These are phyloP conservation scores for Solenodon paradoxus DNA, from an alignment of 2,113 vertebrate species.

Conservation along the genomic window DNA sequence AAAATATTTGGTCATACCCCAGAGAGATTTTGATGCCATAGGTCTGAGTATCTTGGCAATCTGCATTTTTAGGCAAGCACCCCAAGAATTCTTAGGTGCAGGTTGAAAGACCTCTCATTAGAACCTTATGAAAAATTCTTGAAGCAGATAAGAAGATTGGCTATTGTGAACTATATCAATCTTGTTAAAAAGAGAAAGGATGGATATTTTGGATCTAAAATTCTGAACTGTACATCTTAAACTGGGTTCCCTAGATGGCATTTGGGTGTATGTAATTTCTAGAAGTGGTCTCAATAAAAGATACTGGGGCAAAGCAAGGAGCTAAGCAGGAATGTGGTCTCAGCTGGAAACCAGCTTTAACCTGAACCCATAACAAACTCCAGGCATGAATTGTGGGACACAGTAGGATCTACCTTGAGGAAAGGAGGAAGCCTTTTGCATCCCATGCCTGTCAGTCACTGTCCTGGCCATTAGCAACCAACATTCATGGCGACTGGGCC, in stretches of 20 bases:
- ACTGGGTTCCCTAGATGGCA: background rate
- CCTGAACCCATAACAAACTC: background rate
- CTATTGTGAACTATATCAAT: background rate
- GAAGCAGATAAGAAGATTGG: background rate
- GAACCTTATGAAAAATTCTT: background rate
- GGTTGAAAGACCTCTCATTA: background rate
- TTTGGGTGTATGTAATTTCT: background rate
- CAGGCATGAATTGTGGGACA: background rate
- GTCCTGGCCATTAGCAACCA: background rate
- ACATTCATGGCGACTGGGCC: background rate
- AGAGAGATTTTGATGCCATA: background rate
- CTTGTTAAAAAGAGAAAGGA: background rate
- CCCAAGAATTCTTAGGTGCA: background rate
- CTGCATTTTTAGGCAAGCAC: background rate
- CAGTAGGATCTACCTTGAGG: background rate
- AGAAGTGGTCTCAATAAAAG: background rate
- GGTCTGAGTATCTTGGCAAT: background rate
- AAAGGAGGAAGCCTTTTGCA: background rate
- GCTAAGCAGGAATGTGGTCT: background rate
- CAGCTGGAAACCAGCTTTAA: background rate
- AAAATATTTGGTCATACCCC: background rate
- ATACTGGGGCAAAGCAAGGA: background rate
- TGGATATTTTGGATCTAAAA: background rate
- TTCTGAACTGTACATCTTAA: background rate
- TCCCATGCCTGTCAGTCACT: background rate